These are phyloP conservation scores for Drosophila mimetica DNA, from an alignment of 2,888 invertebrate species.

Conservation along the genomic window DNA sequence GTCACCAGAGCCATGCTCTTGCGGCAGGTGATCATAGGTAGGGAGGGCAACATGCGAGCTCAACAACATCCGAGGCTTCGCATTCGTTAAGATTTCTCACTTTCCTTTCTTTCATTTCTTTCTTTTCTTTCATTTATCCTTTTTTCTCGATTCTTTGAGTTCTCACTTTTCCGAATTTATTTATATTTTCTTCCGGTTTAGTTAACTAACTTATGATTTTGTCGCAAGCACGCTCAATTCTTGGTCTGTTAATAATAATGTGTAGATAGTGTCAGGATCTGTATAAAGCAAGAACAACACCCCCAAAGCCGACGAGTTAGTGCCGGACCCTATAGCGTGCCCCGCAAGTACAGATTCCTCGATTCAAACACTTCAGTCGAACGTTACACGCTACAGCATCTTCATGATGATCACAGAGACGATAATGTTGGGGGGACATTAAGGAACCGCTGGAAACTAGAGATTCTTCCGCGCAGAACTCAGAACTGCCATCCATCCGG, in stretches of 20 bases:
- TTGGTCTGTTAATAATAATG: no score
- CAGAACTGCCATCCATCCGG: constrained; percentile 16
- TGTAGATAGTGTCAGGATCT: no score
- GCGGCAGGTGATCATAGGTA: background rate
- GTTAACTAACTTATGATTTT: no score
- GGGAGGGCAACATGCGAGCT: background rate
- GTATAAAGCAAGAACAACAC: no score
- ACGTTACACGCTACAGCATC: constrained; percentile 5
- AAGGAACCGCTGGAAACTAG: constrained; percentile 1
- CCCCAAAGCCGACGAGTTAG: no score
- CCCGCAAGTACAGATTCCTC: no score
- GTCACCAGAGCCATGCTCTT: background rate
- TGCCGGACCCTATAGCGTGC: no score
- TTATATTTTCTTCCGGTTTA: no score
- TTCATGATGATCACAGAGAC: constrained; percentile 6
- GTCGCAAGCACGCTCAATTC: no score
- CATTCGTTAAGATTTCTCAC: background rate
- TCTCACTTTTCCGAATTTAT: background rate
- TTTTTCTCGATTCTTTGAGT: background rate
- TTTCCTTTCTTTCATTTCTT: no score
- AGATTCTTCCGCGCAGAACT: background rate
- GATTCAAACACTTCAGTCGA: no score
- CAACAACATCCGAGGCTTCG: background rate
- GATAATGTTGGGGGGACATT: background rate
- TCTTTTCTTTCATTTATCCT: no score